A percentile compares a stretch with the other conserved stretches of the same genome.
Evolutionary conservation across 2,113 vertebrate species (phyloP).

Genomic region (Climacteris rufus): DNA sequence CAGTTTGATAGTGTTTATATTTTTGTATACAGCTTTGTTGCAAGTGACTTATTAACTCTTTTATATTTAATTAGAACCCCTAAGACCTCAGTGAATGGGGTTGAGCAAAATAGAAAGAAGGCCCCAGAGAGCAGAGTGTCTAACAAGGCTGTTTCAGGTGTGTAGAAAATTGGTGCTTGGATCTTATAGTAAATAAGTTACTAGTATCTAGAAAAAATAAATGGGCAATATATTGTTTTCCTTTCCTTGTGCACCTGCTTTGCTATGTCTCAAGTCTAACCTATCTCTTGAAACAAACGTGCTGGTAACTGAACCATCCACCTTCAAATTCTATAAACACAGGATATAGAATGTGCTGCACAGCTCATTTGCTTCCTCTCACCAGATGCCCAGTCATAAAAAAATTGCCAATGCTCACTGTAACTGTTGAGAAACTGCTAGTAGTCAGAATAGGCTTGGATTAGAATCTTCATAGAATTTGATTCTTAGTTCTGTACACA

Average conservation of each 20-base stretch:
- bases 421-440: background rate
- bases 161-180: constrained; percentile 68
- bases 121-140: constrained; percentile 76
- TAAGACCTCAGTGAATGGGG: constrained; percentile 79
- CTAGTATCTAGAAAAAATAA: background rate
- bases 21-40: constrained; percentile 47
- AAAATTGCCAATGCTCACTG: background rate
- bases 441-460: background rate
- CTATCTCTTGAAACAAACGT: background rate
- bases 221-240: background rate
- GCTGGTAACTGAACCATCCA: background rate
- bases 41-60: constrained; percentile 72
- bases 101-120: constrained; percentile 80
- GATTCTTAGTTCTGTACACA: background rate
- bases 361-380: constrained; percentile 38
- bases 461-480: background rate
- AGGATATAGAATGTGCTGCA: background rate
- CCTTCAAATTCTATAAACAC: background rate
- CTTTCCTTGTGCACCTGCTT: constrained; percentile 51
- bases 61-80: constrained; percentile 81
- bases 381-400: background rate
- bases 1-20: constrained; percentile 21
- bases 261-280: constrained; percentile 21
- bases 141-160: constrained; percentile 78
- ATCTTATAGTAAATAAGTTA: constrained; percentile 31